A percentile compares a stretch with the other conserved stretches of the same genome.
These are phyloP conservation scores for Mormoops blainvillei DNA, from an alignment of 2,113 vertebrate species.

Conservation along the genomic window DNA sequence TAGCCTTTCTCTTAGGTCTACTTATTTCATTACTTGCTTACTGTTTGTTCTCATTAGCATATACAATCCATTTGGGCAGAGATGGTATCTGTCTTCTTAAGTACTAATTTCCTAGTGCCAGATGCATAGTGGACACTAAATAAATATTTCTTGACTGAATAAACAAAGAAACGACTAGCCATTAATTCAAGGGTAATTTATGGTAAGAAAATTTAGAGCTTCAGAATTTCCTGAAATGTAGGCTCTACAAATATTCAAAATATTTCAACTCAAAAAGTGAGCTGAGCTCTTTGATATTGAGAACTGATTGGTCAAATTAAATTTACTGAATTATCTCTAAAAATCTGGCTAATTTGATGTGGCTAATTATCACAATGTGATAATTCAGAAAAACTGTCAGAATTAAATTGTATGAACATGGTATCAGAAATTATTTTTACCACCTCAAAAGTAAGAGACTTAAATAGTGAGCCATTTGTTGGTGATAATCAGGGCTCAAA, in stretches of 20 bases:
- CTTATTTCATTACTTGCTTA: conserved; percentile 16
- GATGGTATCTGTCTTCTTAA: not conserved
- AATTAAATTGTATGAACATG: conserved; percentile 5
- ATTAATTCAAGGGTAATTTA: conserved; percentile 23
- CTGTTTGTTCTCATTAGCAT: not conserved
- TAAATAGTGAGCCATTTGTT: not conserved
- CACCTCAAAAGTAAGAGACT: not conserved
- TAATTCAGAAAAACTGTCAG: not conserved
- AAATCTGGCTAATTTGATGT: not conserved
- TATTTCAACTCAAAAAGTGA: not conserved
- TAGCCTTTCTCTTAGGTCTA: not conserved
- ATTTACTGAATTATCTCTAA: not conserved
- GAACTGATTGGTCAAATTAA: not conserved
- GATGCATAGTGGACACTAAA: not conserved
- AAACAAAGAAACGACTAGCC: conserved; percentile 17
- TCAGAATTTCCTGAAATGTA: not conserved
- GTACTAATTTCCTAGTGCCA: not conserved
- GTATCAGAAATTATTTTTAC: not conserved
- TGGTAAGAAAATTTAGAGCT: not conserved
- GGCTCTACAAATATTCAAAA: not conserved
- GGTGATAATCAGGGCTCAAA: not conserved
- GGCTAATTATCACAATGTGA: not conserved
- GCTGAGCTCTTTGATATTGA: not conserved
- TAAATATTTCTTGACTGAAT: not conserved
- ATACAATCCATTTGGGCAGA: not conserved